A percentile compares a stretch with the other conserved stretches of the same genome.
These are phyloP conservation scores for Equus quagga DNA, from an alignment of 2,113 vertebrate species.

Conservation along the genomic window DNA sequence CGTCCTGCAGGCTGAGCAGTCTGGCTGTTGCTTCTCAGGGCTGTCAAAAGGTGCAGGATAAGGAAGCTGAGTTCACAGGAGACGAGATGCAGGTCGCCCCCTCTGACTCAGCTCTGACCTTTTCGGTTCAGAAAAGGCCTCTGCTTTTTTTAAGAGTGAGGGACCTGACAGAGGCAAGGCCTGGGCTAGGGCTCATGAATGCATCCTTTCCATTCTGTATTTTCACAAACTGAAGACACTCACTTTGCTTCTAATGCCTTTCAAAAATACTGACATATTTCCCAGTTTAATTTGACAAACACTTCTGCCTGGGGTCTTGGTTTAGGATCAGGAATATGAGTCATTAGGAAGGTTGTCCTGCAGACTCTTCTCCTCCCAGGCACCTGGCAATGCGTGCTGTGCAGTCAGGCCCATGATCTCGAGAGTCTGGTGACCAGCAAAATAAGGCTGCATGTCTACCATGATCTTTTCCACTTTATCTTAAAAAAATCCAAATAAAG, in stretches of 20 bases:
- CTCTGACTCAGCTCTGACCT: conserved; percentile 90
- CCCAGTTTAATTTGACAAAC: conserved; percentile 56
- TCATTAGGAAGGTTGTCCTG: background rate
- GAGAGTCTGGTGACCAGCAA: background rate
- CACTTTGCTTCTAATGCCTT: conserved; percentile 57
- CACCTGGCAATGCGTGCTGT: background rate
- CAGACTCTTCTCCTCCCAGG: background rate
- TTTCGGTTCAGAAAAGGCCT: conserved; percentile 86
- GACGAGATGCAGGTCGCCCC: conserved; percentile 85
- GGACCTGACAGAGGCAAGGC: conserved; percentile 77
- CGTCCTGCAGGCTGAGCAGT: conserved; percentile 87
- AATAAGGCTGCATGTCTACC: background rate
- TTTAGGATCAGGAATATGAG: background rate
- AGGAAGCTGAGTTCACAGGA: conserved; percentile 81
- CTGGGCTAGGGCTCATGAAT: conserved; percentile 44
- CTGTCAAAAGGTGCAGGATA: conserved; percentile 91
- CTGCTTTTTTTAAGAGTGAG: conserved; percentile 88
- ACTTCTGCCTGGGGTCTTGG: conserved; percentile 10
- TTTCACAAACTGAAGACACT: conserved; percentile 46
- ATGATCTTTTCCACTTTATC: fast-evolving
- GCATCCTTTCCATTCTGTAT: background rate
- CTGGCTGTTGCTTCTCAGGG: conserved; percentile 91
- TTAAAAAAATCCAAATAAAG: background rate
- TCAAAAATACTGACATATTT: conserved; percentile 58
- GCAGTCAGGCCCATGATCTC: fast-evolving